Base-by-base conservation (phyloP, 2,888 invertebrate species). In the Nomada ferruginata region DNA sequence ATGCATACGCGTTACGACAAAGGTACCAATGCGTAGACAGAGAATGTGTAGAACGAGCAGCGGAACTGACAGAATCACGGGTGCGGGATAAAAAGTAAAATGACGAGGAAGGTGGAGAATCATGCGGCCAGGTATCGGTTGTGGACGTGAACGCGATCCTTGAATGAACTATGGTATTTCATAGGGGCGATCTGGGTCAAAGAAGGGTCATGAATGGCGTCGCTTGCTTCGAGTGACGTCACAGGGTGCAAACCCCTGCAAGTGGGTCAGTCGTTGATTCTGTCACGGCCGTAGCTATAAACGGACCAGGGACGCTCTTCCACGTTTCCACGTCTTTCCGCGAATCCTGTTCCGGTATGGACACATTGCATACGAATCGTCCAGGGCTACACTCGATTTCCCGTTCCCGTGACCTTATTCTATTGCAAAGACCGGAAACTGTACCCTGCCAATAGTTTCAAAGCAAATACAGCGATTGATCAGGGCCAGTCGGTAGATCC, bases 91-190 rank as follows among this genome's bases (percentile, higher is more conserved):
- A 20, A 53, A 18, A n/a, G 53, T 10, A 18, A 18, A 18, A 20
- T n/a, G 20, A 15, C n/a, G 9, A 53, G 10, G 3, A 42, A 72
- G 26, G 0, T 42, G 53, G 15, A 11, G 13, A 4, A 13, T 15
- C 9, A 2, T 0, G 5, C 4, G 42, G 23, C 0, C 3, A 2
- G 47, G 64, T 64, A 55, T 64, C 44, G 44, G 23, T 9, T 10
- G 10, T 18, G 18, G 71, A 52, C 5, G 42, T 15, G 47, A 53
- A 61, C 26, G 53, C 50, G 72, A 63, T 85, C 76, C 85, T 88
- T 92, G 90, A 93, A 92, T 92, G 92, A 93, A 92, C 91, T 90
- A 90, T 92, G 90, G 91, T 92, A 91, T 92, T 91, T 91, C 89
- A 90, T 89, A 90, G 88, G 88, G 87, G 77, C 75, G 87, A 93